Percentiles rank a stretch among this genome's conserved stretches.
Evolutionary conservation across 2,888 invertebrate genomes (phyloP).

Genomic region (Elmis aenea): DNA sequence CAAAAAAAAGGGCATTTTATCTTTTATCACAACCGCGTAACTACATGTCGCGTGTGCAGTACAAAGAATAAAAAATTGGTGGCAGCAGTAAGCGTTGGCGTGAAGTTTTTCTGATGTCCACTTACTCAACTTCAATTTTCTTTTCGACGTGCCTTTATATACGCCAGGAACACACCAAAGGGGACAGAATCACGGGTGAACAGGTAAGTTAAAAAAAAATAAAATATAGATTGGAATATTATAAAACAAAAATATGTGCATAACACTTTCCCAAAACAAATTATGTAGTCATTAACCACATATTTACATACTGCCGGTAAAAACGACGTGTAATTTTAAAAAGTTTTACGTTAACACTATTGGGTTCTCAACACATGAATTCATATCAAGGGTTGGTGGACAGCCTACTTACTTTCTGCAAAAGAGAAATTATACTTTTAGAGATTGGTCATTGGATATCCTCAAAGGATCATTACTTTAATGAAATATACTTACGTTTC

Average conservation of each 20-base stretch:
- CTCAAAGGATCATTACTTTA: too few relatives aligned
- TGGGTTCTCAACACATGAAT: too few relatives aligned
- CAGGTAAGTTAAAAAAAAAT: conserved; percentile 34
- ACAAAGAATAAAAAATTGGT: conserved; percentile 14
- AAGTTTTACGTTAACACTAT: too few relatives aligned
- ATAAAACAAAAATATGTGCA: conserved; percentile 7
- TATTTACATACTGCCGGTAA: too few relatives aligned
- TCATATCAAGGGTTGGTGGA: too few relatives aligned
- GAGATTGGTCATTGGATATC: too few relatives aligned
- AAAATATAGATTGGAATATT: conserved; percentile 21
- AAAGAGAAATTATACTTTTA: conserved; percentile 45
- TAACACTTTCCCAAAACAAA: too few relatives aligned
- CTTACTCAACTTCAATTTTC: conserved; percentile 39
- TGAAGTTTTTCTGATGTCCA: conserved; percentile 22
- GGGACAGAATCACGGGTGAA: conserved; percentile 29
- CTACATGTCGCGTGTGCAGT: too few relatives aligned
- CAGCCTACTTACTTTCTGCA: conserved; percentile 56
- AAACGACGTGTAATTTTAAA: too few relatives aligned
- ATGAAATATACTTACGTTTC: conserved; percentile 73
- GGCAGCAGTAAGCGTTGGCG: conserved; percentile 16
- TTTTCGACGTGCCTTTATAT: conserved; percentile 29
- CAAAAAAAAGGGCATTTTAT: too few relatives aligned
- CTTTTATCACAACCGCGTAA: too few relatives aligned
- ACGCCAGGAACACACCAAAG: conserved; percentile 13
- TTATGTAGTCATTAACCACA: too few relatives aligned